These are phyloP conservation scores for Chironomus tentans DNA, from an alignment of 2,888 invertebrate genomes.

Conservation along the genomic window DNA sequence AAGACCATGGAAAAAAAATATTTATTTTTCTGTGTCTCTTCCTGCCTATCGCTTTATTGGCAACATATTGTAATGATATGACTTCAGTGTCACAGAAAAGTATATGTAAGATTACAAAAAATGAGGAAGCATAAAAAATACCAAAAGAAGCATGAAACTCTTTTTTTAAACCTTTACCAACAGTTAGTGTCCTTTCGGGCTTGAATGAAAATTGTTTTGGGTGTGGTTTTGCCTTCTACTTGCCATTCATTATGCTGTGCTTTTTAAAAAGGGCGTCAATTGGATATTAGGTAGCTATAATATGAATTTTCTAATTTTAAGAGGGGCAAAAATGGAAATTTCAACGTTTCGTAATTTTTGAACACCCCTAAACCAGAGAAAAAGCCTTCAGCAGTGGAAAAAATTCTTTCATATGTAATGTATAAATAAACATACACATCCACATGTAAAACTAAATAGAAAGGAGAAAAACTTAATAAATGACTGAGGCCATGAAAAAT, in stretches of 20 bases:
- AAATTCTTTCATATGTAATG: not conserved
- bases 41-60: not conserved
- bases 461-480: constrained; percentile 15
- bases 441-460: not conserved
- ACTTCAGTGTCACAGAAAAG: not conserved
- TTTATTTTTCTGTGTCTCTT: not conserved
- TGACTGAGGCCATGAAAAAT: constrained; percentile 7
- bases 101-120: too few relatives aligned
- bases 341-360: too few relatives aligned
- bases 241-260: not conserved
- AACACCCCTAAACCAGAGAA: too few relatives aligned
- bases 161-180: too few relatives aligned
- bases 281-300: too few relatives aligned
- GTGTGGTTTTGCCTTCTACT: not conserved
- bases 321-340: too few relatives aligned
- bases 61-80: constrained; percentile 13
- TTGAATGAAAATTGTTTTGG: not conserved
- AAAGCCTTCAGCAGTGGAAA: not conserved
- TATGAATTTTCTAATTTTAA: too few relatives aligned
- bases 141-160: too few relatives aligned
- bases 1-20: not conserved
- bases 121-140: too few relatives aligned
- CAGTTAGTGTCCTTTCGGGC: not conserved
- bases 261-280: not conserved
- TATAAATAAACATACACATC: not conserved